A percentile compares a stretch with the other conserved stretches of the same genome.
Conservation (phyloP, 92 coral and sea anemone genomes). For the Epizoanthus illoricatus region DNA sequence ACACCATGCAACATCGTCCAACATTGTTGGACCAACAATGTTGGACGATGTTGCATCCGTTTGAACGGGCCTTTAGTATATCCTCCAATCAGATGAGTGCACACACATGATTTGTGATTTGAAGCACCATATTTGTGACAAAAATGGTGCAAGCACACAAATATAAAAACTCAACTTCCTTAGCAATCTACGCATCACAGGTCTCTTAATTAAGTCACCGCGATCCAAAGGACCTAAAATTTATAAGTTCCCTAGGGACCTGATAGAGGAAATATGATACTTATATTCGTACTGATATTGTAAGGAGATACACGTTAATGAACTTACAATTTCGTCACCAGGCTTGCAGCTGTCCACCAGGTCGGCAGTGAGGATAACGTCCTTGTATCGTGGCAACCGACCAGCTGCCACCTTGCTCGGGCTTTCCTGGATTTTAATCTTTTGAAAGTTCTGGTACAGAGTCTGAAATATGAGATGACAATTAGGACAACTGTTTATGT, state of each 20-base stretch:
- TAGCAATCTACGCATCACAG: too few relatives aligned
- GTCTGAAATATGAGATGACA: constrained; percentile 56
- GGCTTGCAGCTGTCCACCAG: constrained; percentile 98
- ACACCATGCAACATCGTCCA: too few relatives aligned
- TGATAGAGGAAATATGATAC: neutral
- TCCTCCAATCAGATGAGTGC: too few relatives aligned
- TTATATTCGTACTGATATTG: neutral
- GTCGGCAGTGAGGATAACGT: constrained; percentile 89
- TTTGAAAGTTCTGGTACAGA: constrained; percentile 91
- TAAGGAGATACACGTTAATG: neutral
- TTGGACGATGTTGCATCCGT: too few relatives aligned
- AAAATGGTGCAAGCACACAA: too few relatives aligned
- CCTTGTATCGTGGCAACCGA: constrained; percentile 93
- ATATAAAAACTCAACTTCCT: neutral
- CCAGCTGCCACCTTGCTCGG: constrained; percentile 98
- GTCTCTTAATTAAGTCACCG: too few relatives aligned
- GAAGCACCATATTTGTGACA: too few relatives aligned
- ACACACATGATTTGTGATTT: too few relatives aligned
- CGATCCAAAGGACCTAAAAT: neutral
- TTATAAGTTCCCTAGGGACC: neutral
- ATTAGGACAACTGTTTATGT: too few relatives aligned
- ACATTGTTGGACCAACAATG: too few relatives aligned
- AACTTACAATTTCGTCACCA: constrained; percentile 98
- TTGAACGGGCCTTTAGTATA: too few relatives aligned
- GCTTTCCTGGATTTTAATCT: constrained; percentile 97